phyloP scores from a whole-genome alignment of 2,888 invertebrate genomes.

The Scelioninae gen. 1 region DNA sequence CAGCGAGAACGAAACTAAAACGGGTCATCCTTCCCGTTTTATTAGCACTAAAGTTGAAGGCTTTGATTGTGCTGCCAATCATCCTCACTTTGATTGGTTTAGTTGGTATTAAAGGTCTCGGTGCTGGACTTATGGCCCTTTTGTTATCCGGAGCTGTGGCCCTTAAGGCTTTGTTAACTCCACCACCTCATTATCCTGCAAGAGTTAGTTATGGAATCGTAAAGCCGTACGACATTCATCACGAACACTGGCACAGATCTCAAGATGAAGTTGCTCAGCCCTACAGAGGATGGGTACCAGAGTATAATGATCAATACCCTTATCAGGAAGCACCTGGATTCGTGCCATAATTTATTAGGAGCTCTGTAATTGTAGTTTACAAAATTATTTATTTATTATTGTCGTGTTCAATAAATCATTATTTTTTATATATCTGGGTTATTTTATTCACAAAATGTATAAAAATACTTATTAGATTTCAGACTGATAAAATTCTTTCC shows the following conservation, averaged over 20 bases:
- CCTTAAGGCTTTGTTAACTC: slow-evolving; percentile 80
- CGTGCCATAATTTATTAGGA: slow-evolving; percentile 50
- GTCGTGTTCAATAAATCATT: slow-evolving; percentile 69
- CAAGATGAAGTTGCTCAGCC: slow-evolving; percentile 81
- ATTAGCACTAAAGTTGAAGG: slow-evolving; percentile 87
- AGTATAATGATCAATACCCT: slow-evolving; percentile 80
- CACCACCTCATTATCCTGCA: slow-evolving; percentile 76
- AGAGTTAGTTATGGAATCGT: slow-evolving; percentile 80
- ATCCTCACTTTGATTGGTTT: slow-evolving; percentile 87
- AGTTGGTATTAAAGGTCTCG: slow-evolving; percentile 88
- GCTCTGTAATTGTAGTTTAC: slow-evolving; percentile 46
- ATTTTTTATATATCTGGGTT: slow-evolving; percentile 27
- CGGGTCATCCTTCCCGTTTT: slow-evolving; percentile 87
- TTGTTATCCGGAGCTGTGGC: slow-evolving; percentile 86
- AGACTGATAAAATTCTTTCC: too few species aligned
- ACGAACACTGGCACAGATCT: slow-evolving; percentile 83
- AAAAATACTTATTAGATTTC: too few species aligned
- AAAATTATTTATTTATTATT: slow-evolving; percentile 74
- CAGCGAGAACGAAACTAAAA: slow-evolving; percentile 86
- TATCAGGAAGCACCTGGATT: slow-evolving; percentile 78
- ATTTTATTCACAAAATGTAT: not conserved
- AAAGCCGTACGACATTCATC: slow-evolving; percentile 81
- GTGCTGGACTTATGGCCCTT: slow-evolving; percentile 87
- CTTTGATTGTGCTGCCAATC: slow-evolving; percentile 87
- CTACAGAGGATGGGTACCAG: slow-evolving; percentile 81